Percentiles rank a stretch among this genome's conserved stretches.
Evolutionary conservation across 2,113 vertebrate species (phyloP).

Genomic region (Pelvicachromis taeniatus): DNA sequence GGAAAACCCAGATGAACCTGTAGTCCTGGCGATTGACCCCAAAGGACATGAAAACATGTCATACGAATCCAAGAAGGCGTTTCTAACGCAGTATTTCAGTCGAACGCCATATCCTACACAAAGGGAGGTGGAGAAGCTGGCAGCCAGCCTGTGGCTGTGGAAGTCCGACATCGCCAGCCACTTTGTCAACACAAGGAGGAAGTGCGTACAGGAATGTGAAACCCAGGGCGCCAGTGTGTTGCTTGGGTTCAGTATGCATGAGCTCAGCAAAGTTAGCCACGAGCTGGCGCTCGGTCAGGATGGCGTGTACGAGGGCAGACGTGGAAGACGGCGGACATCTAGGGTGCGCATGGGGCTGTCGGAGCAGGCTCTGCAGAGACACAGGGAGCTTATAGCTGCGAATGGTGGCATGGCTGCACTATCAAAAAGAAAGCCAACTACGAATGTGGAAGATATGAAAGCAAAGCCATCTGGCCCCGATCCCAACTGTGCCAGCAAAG

Average conservation of each 20-base stretch:
- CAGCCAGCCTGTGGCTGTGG: conserved; percentile 92
- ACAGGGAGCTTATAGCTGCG: conserved; percentile 28
- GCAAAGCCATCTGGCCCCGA: not conserved
- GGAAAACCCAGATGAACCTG: conserved; percentile 89
- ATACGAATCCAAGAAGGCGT: conserved; percentile 90
- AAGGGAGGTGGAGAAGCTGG: conserved; percentile 91
- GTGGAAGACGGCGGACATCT: conserved; percentile 77
- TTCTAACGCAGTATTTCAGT: conserved; percentile 93
- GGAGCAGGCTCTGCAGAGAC: conserved; percentile 49
- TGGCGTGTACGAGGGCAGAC: conserved; percentile 76
- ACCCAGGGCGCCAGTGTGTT: conserved; percentile 80
- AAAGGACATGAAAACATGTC: conserved; percentile 93
- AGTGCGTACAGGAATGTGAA: conserved; percentile 87
- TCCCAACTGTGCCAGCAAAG: conserved; percentile 39
- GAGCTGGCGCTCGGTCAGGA: conserved; percentile 80
- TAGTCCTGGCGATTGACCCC: conserved; percentile 88
- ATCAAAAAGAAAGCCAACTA: not conserved
- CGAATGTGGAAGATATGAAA: not conserved
- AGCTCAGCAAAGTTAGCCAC: conserved; percentile 84
- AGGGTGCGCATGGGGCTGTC: conserved; percentile 74
- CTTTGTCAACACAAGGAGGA: conserved; percentile 88
- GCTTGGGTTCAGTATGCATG: conserved; percentile 94
- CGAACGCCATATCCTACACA: conserved; percentile 86
- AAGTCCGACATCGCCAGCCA: conserved; percentile 93
- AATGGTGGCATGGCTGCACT: conserved; percentile 27